Evolutionary conservation across 2,888 invertebrate genomes (phyloP).

Genomic region (Mamestra brassicae): DNA sequence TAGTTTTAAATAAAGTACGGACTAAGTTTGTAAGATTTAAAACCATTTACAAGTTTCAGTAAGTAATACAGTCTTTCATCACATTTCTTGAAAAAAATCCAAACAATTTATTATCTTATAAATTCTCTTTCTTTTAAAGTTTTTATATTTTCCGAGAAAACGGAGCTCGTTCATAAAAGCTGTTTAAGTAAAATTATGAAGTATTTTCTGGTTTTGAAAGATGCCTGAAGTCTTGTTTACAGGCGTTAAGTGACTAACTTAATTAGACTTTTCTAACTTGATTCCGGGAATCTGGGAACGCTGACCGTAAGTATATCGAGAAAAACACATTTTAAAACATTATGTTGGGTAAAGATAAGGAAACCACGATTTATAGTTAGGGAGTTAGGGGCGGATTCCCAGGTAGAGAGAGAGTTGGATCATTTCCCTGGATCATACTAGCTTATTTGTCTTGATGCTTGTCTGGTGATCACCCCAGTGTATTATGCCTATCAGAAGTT

Average conservation of each 20-base stretch:
- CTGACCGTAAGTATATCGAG: neutral
- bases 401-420: no score
- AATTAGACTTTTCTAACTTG: neutral
- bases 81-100: neutral
- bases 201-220: conserved; percentile 2
- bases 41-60: neutral
- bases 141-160: neutral
- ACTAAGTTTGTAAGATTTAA: neutral
- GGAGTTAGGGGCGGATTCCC: no score
- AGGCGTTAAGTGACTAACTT: conserved; percentile 1
- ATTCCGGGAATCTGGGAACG: neutral
- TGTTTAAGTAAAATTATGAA: conserved; percentile 7
- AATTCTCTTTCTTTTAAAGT: neutral
- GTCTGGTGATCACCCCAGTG: no score
- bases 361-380: no score
- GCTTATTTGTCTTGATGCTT: no score
- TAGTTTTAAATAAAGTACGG: neutral
- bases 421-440: no score
- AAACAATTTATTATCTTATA: neutral
- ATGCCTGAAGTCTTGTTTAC: neutral
- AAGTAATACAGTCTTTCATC: neutral
- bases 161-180: neutral
- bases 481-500: no score
- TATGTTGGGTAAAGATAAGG: no score
- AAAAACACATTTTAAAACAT: no score